Conservation (phyloP, 1,140 invertebrate species). For the Cydia strobilella region DNA sequence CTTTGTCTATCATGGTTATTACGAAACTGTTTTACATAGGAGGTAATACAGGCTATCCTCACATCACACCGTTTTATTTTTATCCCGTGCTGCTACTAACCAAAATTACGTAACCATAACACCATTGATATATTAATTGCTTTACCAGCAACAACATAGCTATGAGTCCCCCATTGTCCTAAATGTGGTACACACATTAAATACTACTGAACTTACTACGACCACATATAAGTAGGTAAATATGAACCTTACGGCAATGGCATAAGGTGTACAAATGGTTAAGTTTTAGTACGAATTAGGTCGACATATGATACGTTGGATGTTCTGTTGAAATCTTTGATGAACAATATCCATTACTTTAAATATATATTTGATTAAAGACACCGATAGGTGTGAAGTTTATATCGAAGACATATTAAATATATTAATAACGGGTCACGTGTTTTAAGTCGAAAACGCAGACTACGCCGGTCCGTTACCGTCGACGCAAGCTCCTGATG, state of each 20-base stretch:
- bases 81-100: not conserved
- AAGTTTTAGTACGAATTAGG: not conserved
- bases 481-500: too few relatives aligned
- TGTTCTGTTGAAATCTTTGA: slow-evolving; percentile 3
- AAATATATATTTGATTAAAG: too few relatives aligned
- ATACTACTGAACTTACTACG: not conserved
- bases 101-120: not conserved
- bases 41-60: not conserved
- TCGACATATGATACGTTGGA: not conserved
- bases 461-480: too few relatives aligned
- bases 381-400: too few relatives aligned
- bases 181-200: not conserved
- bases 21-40: too few relatives aligned
- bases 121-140: slow-evolving; percentile 8
- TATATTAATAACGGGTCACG: too few relatives aligned
- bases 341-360: slow-evolving; percentile 2
- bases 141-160: not conserved
- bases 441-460: too few relatives aligned
- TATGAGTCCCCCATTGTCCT: not conserved
- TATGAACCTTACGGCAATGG: too few relatives aligned
- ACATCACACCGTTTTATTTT: not conserved
- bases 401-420: too few relatives aligned
- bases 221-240: too few relatives aligned
- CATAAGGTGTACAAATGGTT: too few relatives aligned
- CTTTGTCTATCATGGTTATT: too few relatives aligned